Conservation (phyloP, 2,888 invertebrate species). For the Epirrita christyi region DNA sequence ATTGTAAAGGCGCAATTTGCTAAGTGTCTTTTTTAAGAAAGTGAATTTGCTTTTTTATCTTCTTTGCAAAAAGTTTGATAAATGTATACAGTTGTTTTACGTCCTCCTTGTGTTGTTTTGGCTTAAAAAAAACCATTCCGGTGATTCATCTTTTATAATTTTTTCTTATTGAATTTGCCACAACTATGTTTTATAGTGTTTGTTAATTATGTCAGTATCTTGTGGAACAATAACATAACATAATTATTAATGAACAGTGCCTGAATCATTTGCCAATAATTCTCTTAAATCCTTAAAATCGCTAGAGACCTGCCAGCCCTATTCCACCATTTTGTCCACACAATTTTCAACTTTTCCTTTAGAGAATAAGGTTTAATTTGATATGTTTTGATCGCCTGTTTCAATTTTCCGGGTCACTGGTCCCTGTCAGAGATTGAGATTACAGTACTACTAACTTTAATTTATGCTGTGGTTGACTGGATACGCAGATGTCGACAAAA, state of each 20-base stretch:
- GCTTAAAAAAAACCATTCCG: too few species aligned
- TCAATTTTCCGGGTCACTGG: constrained; percentile 79
- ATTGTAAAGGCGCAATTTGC: constrained; percentile 61
- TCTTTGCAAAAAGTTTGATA: constrained; percentile 18
- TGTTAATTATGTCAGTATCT: too few species aligned
- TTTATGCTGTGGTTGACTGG: constrained; percentile 15
- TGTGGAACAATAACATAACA: constrained; percentile 7
- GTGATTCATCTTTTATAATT: too few species aligned
- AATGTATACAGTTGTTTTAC: constrained; percentile 8
- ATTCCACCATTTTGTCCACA: background rate
- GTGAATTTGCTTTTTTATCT: constrained; percentile 19
- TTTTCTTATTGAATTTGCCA: too few species aligned
- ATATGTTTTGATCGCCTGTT: constrained; percentile 52
- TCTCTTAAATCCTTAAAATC: constrained; percentile 66
- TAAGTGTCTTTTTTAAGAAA: constrained; percentile 35
- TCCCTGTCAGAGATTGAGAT: constrained; percentile 54
- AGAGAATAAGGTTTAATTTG: constrained; percentile 15
- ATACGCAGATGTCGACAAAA: constrained; percentile 61
- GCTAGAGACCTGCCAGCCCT: constrained; percentile 56
- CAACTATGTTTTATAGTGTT: too few species aligned
- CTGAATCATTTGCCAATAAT: constrained; percentile 63
- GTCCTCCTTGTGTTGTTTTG: too few species aligned
- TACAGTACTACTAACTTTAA: constrained; percentile 14
- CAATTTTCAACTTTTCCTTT: constrained; percentile 1
- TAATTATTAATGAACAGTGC: constrained; percentile 22